A percentile compares a stretch with the other conserved stretches of the same genome.
phyloP scores from a whole-genome alignment of 2,888 invertebrate genomes.

The Sphaerophoria taeniata region DNA sequence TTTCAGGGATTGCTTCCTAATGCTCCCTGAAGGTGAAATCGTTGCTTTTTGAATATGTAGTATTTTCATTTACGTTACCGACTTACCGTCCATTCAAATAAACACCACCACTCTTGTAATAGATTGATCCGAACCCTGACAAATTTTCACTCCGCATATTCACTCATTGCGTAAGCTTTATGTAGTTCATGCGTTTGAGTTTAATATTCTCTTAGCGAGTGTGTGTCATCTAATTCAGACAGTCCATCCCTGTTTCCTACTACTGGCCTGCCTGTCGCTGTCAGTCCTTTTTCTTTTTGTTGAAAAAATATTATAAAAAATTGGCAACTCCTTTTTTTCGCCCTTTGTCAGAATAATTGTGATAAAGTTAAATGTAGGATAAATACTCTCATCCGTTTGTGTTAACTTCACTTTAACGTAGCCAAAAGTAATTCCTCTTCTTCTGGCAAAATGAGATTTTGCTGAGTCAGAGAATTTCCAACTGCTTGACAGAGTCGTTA shows the following conservation, averaged over 20 bases:
- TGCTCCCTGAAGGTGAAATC: background rate
- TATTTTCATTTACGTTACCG: too few species aligned
- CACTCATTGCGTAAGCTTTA: too few species aligned
- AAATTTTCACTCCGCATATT: too few species aligned
- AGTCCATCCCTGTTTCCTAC: slow-evolving; percentile 1
- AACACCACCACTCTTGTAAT: too few species aligned
- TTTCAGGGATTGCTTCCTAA: background rate
- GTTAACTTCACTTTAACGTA: background rate
- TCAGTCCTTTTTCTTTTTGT: slow-evolving; percentile 27
- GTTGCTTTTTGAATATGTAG: too few species aligned
- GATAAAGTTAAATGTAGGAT: slow-evolving; percentile 28
- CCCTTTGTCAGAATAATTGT: slow-evolving; percentile 62
- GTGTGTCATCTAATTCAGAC: background rate
- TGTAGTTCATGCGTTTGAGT: too few species aligned
- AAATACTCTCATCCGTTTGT: slow-evolving; percentile 42
- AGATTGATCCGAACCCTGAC: too few species aligned
- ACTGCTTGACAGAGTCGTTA: slow-evolving; percentile 5
- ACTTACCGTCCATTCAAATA: too few species aligned
- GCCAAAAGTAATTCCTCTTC: slow-evolving; percentile 39
- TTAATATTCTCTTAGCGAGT: too few species aligned
- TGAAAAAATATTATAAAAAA: slow-evolving; percentile 53
- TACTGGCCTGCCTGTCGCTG: too few species aligned
- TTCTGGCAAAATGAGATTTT: background rate
- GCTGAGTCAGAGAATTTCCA: background rate
- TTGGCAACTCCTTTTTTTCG: slow-evolving; percentile 29